Base-by-base conservation (phyloP, 2,113 vertebrate genomes). In the Hirundichthys speculiger region DNA sequence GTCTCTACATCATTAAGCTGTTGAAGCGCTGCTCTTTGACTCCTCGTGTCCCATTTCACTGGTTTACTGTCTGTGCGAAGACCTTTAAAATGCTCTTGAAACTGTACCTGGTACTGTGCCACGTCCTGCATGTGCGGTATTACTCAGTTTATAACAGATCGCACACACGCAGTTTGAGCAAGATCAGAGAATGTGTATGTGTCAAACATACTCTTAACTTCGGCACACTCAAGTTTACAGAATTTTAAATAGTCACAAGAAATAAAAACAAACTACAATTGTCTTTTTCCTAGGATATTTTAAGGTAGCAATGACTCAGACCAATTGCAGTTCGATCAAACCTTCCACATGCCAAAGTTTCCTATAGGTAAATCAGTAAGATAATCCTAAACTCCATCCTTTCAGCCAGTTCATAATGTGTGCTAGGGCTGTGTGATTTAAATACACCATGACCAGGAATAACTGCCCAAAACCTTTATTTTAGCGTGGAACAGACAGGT, bases 1-100 rank as follows among this genome's bases (percentile, higher is more conserved):
- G 75, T 80, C 78, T 84, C 84, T 64, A 74, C 82, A 90, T 90
- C 87, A 86, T 91, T 89, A 90, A 88, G 85, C 76, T 79, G 80
- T 86, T 88, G 78, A 82, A 89, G 73, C 69, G 46, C 77, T 88
- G 82, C 80, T 86, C 87, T 90, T 88, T 90, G 81, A 90, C 85
- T 87, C 75, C 47, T 73, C 66, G n/a, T 73, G 80, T 77, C 58
- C 79, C 60, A 81, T 86, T 72, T 69, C 75, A 68, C 63, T 65
- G 72, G 67, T 88, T 86, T 79, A 85, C 80, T 78, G 79, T 65
- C 65, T 58, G 65, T 38, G 18, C 75, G 70, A 38, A 64, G 56
- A 47, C 66, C 52, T 66, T 84, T 87, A 66, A 82, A 78, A 88
- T 63, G 77, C 80, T 76, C 47, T 58, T 46, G 30, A 46, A 79